A percentile compares a stretch with the other conserved stretches of the same genome.
These are phyloP conservation scores for Fulmarus glacialis DNA, from an alignment of 2,113 vertebrate species.

Conservation along the genomic window DNA sequence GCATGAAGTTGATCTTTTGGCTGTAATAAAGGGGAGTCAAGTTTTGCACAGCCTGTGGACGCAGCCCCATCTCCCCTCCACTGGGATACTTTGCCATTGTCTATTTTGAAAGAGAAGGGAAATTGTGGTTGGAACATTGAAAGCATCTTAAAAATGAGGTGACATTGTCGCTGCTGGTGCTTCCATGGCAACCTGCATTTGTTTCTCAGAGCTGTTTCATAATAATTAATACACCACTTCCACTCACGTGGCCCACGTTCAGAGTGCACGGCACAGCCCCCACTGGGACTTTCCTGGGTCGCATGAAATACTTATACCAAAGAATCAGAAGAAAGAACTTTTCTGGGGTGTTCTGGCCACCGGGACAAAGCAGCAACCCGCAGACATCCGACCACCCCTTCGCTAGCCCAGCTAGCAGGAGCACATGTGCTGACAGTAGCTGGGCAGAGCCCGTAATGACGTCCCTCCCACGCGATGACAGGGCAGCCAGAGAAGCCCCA, in stretches of 20 bases:
- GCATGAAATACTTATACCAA: neutral
- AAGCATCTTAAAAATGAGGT: slow-evolving; percentile 45
- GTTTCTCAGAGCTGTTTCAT: slow-evolving; percentile 34
- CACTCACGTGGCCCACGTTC: neutral
- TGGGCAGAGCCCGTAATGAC: neutral
- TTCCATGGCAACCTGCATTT: slow-evolving; percentile 76
- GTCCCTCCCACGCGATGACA: neutral
- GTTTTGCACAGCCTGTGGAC: neutral
- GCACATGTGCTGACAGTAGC: neutral
- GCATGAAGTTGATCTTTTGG: neutral
- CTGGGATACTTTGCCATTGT: neutral
- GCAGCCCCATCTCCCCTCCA: neutral
- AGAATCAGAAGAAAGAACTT: neutral
- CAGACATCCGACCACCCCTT: neutral
- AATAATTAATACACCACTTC: slow-evolving; percentile 60
- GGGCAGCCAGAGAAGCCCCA: neutral
- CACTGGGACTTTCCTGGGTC: neutral
- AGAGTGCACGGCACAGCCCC: neutral
- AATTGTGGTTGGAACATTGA: slow-evolving; percentile 22
- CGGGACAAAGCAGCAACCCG: neutral
- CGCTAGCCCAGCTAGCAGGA: neutral
- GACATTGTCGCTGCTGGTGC: slow-evolving; percentile 48
- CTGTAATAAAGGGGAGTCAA: neutral
- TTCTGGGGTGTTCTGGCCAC: neutral
- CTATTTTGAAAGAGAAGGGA: neutral